These are phyloP conservation scores for Danio tinwini DNA, from an alignment of 2,797 vertebrate species.

Conservation along the genomic window DNA sequence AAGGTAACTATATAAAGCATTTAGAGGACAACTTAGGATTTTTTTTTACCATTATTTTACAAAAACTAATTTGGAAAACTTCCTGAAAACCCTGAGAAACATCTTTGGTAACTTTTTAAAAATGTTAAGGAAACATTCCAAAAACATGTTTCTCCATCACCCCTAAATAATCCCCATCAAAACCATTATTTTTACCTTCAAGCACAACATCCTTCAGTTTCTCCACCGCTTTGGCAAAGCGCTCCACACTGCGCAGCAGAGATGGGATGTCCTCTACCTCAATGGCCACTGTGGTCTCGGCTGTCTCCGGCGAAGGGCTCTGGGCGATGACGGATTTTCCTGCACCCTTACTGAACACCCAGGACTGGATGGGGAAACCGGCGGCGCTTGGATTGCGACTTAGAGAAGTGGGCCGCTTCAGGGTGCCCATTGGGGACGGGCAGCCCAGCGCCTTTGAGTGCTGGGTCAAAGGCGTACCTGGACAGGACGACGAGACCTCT, in stretches of 20 bases:
- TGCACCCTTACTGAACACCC: constrained; percentile 81
- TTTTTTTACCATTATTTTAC: too few species aligned
- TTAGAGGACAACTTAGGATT: too few species aligned
- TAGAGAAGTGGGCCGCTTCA: constrained; percentile 90
- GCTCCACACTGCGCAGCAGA: constrained; percentile 86
- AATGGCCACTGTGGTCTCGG: constrained; percentile 73
- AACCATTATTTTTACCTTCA: constrained; percentile 80
- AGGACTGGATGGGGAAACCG: constrained; percentile 86
- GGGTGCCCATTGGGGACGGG: constrained; percentile 78
- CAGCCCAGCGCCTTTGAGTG: constrained; percentile 75
- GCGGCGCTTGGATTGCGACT: constrained; percentile 92
- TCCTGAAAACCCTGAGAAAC: too few species aligned
- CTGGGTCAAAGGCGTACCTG: constrained; percentile 65
- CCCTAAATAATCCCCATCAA: neutral
- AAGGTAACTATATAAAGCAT: neutral
- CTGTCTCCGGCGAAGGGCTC: constrained; percentile 73
- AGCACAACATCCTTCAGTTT: constrained; percentile 92
- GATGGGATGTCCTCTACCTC: constrained; percentile 92
- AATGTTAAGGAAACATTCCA: too few species aligned
- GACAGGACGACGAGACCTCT: constrained; percentile 65
- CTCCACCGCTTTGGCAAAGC: constrained; percentile 92
- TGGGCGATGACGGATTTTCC: constrained; percentile 76
- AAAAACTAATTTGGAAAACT: too few species aligned
- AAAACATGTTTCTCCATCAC: too few species aligned
- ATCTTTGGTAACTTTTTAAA: too few species aligned